phyloP scores from a whole-genome alignment of 2,113 vertebrate species.

The Limanda limanda region DNA sequence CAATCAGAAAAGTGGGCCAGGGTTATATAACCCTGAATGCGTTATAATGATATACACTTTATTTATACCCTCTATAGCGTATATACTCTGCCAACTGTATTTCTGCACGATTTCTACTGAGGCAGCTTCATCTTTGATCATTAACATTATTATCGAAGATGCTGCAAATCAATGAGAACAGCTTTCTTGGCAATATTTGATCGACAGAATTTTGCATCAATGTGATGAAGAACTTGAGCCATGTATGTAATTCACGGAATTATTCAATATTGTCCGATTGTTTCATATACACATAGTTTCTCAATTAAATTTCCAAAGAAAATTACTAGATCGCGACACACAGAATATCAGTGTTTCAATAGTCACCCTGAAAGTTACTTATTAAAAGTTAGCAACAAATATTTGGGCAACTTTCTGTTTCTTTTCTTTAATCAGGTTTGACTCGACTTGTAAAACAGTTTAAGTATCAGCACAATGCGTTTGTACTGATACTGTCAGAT shows the following conservation, averaged over 20 bases:
- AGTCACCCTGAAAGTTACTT: not conserved
- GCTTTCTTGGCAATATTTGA: conserved; percentile 12
- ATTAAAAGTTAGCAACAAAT: not conserved
- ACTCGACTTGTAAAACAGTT: not conserved
- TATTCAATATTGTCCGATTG: conserved; percentile 11
- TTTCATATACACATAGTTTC: conserved; percentile 10
- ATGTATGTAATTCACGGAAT: conserved; percentile 53
- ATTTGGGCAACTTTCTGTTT: not conserved
- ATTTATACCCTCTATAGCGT: not conserved
- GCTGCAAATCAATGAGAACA: conserved; percentile 13
- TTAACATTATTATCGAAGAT: not conserved
- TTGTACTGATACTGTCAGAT: not conserved
- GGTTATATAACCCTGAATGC: not conserved
- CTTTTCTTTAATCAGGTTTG: not conserved
- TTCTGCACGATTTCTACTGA: not conserved
- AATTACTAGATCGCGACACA: not conserved
- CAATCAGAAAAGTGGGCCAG: not conserved
- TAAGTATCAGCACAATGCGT: not conserved
- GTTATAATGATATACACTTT: not conserved
- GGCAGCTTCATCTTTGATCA: not conserved
- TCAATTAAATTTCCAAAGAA: not conserved
- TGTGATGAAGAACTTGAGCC: conserved; percentile 57
- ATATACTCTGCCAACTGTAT: not conserved
- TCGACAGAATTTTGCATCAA: conserved; percentile 54
- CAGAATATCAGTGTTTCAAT: conserved; percentile 2